A percentile compares a stretch with the other conserved stretches of the same genome.
phyloP scores from a whole-genome alignment of 2,113 vertebrate species.

The Emberiza fucata region DNA sequence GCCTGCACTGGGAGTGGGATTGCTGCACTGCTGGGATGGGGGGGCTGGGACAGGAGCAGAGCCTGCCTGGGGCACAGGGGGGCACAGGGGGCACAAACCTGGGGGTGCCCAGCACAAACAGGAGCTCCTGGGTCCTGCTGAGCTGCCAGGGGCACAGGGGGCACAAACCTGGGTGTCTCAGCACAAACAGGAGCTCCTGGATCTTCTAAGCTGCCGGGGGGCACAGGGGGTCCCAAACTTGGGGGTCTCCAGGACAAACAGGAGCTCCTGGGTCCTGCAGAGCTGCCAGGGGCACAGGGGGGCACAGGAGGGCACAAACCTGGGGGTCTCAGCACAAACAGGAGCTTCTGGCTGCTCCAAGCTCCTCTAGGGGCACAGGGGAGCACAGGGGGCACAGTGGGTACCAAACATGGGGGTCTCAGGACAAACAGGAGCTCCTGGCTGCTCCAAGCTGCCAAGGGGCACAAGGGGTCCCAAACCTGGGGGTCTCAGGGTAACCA shows the following conservation, averaged over 20 bases:
- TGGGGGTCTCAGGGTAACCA: accelerated
- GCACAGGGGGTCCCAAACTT: not conserved
- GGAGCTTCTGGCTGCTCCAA: not conserved
- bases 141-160: no score
- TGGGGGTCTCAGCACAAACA: not conserved
- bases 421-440: not conserved
- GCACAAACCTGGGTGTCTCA: no score
- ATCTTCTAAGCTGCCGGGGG: not conserved
- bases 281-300: no score
- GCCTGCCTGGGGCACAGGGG: not conserved
- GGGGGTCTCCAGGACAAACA: no score
- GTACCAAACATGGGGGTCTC: accelerated
- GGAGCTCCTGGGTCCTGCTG: no score
- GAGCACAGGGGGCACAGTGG: not conserved
- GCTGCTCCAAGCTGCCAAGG: not conserved
- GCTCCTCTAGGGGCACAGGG: no score
- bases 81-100: not conserved
- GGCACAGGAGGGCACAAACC: no score
- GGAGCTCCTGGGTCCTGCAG: no score
- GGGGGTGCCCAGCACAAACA: not conserved
- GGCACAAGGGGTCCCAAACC: not conserved
- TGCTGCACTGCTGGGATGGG: not conserved
- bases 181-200: not conserved
- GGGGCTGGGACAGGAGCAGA: not conserved
- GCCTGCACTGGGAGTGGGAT: not conserved